Evolutionary conservation across 2,113 vertebrate species (phyloP).

Genomic region (Festucalex cinctus): DNA sequence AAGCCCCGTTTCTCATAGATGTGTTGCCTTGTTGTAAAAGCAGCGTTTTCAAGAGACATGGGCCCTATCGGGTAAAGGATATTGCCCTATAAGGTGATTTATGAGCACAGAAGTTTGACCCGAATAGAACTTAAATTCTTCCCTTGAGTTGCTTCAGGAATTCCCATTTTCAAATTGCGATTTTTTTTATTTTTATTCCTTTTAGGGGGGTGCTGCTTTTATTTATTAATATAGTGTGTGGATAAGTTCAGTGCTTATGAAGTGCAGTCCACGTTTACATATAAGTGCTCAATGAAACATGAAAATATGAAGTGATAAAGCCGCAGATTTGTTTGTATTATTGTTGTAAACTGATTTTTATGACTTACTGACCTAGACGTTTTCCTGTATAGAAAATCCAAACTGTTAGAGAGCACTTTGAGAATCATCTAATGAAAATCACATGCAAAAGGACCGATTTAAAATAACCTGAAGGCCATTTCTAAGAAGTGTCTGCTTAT

Average conservation of each 20-base stretch:
- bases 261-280: too few species aligned
- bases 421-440: too few species aligned
- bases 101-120: slow-evolving; percentile 21
- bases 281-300: too few species aligned
- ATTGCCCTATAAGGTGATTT: slow-evolving; percentile 25
- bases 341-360: too few species aligned
- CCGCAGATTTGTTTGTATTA: too few species aligned
- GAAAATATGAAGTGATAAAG: too few species aligned
- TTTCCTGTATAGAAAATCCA: too few species aligned
- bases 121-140: neutral
- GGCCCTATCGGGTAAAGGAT: slow-evolving; percentile 2
- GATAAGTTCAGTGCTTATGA: too few species aligned
- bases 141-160: slow-evolving; percentile 12
- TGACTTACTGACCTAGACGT: too few species aligned
- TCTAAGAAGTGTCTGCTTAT: neutral
- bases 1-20: slow-evolving; percentile 36
- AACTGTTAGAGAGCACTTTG: too few species aligned
- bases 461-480: neutral
- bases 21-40: slow-evolving; percentile 48
- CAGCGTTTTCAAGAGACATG: slow-evolving; percentile 9
- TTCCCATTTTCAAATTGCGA: slow-evolving; percentile 1
- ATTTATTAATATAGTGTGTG: too few species aligned
- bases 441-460: neutral
- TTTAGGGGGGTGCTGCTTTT: too few species aligned
- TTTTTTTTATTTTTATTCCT: neutral